Conservation (phyloP, 2,888 invertebrate species). For the Tiliacea aurago region DNA sequence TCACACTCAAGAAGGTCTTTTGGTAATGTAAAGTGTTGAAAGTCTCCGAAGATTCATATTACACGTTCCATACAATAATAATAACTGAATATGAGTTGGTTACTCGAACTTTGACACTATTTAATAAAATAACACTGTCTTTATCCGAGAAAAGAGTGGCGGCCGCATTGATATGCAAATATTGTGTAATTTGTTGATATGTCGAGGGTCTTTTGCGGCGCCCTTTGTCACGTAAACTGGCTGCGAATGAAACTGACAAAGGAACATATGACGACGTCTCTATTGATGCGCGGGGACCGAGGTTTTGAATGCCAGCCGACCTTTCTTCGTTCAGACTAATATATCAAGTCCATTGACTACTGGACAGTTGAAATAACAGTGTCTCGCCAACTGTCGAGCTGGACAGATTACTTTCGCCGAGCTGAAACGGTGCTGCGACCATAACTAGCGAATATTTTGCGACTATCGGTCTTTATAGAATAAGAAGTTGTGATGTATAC, state of each 20-base stretch:
- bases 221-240: slow-evolving; percentile 86
- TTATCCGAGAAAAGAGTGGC: slow-evolving; percentile 76
- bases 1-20: slow-evolving; percentile 24
- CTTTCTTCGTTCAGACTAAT: slow-evolving; percentile 80
- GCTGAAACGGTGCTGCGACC: slow-evolving; percentile 33
- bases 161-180: slow-evolving; percentile 86
- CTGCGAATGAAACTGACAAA: slow-evolving; percentile 78
- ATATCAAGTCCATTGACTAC: slow-evolving; percentile 80
- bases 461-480: slow-evolving; percentile 4
- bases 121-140: slow-evolving; percentile 85
- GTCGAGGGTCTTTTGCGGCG: slow-evolving; percentile 89
- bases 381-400: slow-evolving; percentile 65
- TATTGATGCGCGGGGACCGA: slow-evolving; percentile 80
- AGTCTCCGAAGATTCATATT: slow-evolving; percentile 62
- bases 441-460: slow-evolving; percentile 22
- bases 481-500: slow-evolving; percentile 54
- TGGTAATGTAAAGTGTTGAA: slow-evolving; percentile 40
- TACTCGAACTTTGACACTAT: slow-evolving; percentile 82
- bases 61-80: slow-evolving; percentile 68
- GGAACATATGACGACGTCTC: slow-evolving; percentile 87
- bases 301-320: slow-evolving; percentile 73
- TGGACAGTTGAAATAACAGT: slow-evolving; percentile 85
- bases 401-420: slow-evolving; percentile 59
- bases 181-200: slow-evolving; percentile 89
- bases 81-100: slow-evolving; percentile 71